Conservation (phyloP, 2,888 invertebrate species). For the Andrena marginata region DNA sequence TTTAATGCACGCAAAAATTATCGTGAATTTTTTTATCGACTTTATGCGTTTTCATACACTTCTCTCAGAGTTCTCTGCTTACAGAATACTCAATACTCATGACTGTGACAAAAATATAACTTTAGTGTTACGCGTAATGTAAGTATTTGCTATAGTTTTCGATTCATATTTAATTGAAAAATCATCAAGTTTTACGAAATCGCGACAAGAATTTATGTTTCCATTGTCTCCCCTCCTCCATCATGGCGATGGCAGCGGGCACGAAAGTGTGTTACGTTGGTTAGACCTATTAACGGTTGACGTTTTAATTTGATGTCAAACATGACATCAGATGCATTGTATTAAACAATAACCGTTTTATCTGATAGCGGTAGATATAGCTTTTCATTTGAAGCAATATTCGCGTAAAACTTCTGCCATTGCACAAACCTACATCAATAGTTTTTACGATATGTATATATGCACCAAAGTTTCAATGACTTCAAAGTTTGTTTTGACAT, state of each 20-base stretch:
- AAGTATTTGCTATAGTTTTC: background rate
- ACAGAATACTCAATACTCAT: background rate
- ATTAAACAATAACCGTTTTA: slow-evolving; percentile 16
- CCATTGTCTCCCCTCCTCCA: background rate
- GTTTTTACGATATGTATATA: too few relatives aligned
- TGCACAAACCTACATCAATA: background rate
- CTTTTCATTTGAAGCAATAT: slow-evolving; percentile 4
- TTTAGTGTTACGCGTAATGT: background rate
- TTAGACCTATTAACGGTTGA: slow-evolving; percentile 29
- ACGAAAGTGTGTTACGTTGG: slow-evolving; percentile 16
- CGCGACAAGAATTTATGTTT: background rate
- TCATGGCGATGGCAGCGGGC: background rate
- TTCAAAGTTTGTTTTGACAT: too few relatives aligned
- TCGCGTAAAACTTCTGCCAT: background rate
- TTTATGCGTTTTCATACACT: slow-evolving; percentile 15
- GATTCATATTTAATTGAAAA: background rate
- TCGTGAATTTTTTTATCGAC: background rate
- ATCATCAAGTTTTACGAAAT: background rate
- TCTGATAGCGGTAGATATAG: background rate
- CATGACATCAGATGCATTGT: background rate
- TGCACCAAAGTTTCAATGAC: too few relatives aligned
- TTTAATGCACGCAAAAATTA: background rate
- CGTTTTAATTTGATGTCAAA: slow-evolving; percentile 14
- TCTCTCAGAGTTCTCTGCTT: slow-evolving; percentile 9
- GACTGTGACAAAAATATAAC: background rate